A percentile compares a stretch with the other conserved stretches of the same genome.
Evolutionary conservation across 2,797 vertebrate genomes (phyloP).

Genomic region (Diceros bicornis): DNA sequence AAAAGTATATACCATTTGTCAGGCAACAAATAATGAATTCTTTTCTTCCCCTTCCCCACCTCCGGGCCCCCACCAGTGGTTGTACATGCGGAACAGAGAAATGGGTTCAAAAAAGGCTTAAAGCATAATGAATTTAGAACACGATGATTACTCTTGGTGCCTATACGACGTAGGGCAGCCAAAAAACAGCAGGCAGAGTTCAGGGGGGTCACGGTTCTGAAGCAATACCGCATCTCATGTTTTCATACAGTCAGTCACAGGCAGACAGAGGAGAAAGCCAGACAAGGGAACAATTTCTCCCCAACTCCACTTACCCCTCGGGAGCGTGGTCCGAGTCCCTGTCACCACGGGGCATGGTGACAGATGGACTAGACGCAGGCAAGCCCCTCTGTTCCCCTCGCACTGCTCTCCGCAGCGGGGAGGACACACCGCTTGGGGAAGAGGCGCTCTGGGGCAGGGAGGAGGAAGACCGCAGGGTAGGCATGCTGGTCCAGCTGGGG

Average conservation of each 20-base stretch:
- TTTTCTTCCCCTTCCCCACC: neutral
- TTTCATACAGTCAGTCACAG: neutral
- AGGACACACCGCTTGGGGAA: constrained; percentile 55
- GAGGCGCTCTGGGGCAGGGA: constrained; percentile 11
- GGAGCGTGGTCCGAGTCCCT: neutral
- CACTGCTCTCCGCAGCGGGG: neutral
- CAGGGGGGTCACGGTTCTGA: neutral
- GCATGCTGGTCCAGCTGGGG: constrained; percentile 64
- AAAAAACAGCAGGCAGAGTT: neutral
- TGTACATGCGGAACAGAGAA: neutral
- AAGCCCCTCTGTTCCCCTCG: neutral
- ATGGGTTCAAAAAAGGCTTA: neutral
- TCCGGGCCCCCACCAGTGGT: neutral
- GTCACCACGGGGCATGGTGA: neutral
- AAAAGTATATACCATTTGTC: neutral
- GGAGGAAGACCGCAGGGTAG: constrained; percentile 37
- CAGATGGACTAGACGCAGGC: constrained; percentile 37
- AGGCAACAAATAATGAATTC: neutral
- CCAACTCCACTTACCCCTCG: constrained; percentile 75
- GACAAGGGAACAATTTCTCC: neutral
- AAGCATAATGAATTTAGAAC: neutral
- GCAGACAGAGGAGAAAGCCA: neutral
- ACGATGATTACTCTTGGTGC: neutral
- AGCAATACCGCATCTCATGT: neutral
- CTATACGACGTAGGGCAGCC: neutral